Conservation (phyloP, 2,888 invertebrate species). For the Nomada ferruginata region DNA sequence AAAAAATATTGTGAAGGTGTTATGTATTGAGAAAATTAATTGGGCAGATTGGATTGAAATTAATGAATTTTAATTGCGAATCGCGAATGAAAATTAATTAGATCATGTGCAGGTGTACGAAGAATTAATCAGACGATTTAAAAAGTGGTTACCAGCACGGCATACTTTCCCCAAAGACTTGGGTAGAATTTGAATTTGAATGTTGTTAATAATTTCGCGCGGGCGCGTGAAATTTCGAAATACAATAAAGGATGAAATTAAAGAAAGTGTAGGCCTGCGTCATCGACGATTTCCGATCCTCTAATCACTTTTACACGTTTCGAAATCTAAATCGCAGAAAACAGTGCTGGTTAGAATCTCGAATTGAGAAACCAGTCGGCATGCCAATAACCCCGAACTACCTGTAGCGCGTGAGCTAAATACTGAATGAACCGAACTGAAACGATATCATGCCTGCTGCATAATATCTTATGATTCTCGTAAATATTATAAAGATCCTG, state of each 20-base stretch:
- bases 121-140: no score
- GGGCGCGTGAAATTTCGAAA: neutral
- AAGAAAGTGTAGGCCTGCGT: neutral
- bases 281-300: neutral
- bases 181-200: no score
- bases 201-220: no score
- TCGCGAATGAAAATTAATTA: no score
- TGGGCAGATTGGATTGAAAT: no score
- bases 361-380: slow-evolving; percentile 15
- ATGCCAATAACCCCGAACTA: neutral
- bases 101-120: no score
- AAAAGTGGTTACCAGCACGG: no score
- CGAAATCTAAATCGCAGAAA: neutral
- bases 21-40: no score
- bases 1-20: no score
- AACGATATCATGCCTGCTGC: neutral
- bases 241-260: no score
- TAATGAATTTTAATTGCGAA: no score
- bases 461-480: neutral
- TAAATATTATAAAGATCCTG: slow-evolving; percentile 4
- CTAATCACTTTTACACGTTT: neutral
- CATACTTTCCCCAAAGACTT: no score
- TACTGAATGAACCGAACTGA: slow-evolving; percentile 10
- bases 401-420: slow-evolving; percentile 22
- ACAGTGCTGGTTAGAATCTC: neutral